Base-by-base conservation (phyloP, 2,888 invertebrate species). In the Pristionchus entomophagus region DNA sequence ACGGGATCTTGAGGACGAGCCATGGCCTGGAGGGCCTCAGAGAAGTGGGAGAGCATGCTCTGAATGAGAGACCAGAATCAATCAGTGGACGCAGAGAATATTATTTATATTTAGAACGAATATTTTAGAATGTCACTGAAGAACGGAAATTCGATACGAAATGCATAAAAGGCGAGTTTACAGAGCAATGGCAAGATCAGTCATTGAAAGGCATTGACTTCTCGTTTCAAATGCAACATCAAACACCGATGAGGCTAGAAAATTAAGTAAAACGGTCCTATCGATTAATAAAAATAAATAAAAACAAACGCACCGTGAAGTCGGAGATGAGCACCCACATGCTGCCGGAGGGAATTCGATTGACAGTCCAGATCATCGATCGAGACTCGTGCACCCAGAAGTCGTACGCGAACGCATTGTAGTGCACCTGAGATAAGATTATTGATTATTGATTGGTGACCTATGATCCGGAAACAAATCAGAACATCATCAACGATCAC, bases 371-470 rank as follows among this genome's bases (percentile, higher is more conserved):
- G 84, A 93, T 81, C 51, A 88, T 38, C 45, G 88, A 82, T 38
- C 89, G 84, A 12, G 92, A 91, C 22, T 90, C 91, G 53, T 91
- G 88, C 32, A 87, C 87, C 89, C 88, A 93, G 88, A 93, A 92
- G 86, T 93, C 93, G 73, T 89, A 88, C n/a, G 91, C 92, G 83
- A 90, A 93, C 6, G 93, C 91, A 86, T 93, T 93, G 78, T 87
- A 86, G 81, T 90, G 87, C 69, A 92, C 89, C 89, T 91, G 56
- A 86, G 56, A 32, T 26, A 78, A n/a, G 26, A 78, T 29, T 53
- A 19, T 0, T 51, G 2, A 80, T 10, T 49, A 38, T 10, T 77
- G 6, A 49, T 29, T 41, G n/a, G n/a, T n/a, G n/a, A n/a, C n/a
- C n/a, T n/a, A 73, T 10, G 41, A 45, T 14, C 8, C 6, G 45